These are phyloP conservation scores for Picathartes gymnocephalus DNA, from an alignment of 2,113 vertebrate species.

Conservation along the genomic window DNA sequence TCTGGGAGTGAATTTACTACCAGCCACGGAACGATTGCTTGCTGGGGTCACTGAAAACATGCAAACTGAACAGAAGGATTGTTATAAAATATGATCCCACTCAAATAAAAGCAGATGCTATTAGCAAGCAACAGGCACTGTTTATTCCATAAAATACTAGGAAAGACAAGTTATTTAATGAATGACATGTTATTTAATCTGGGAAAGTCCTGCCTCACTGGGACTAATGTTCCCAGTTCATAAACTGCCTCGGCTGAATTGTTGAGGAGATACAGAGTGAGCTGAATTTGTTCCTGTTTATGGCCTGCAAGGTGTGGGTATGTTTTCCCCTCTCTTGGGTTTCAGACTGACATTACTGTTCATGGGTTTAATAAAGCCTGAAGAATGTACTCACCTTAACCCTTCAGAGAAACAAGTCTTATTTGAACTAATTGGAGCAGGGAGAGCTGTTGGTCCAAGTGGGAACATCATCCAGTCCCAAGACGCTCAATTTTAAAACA, in stretches of 20 bases:
- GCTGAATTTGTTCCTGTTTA: not conserved
- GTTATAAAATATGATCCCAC: not conserved
- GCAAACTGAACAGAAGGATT: not conserved
- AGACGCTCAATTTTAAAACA: not conserved
- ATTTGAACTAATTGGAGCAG: not conserved
- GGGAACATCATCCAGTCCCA: not conserved
- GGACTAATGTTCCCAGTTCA: not conserved
- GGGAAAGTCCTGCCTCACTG: not conserved
- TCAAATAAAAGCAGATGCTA: conserved; percentile 3
- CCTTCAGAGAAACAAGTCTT: not conserved
- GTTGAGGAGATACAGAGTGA: not conserved
- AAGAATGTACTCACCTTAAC: not conserved
- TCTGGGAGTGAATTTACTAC: not conserved
- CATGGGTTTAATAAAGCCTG: conserved; percentile 15
- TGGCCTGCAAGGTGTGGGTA: not conserved
- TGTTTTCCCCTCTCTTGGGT: not conserved
- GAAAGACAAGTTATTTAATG: conserved; percentile 4
- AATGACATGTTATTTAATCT: not conserved
- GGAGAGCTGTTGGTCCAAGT: not conserved
- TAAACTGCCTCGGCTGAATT: not conserved
- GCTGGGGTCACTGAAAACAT: conserved; percentile 1
- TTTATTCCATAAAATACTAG: conserved; percentile 11
- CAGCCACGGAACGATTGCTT: not conserved
- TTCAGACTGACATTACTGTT: conserved; percentile 16
- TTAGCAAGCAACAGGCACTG: not conserved